These are phyloP conservation scores for Daphoenositta chrysoptera DNA, from an alignment of 2,113 vertebrate genomes.

Conservation along the genomic window DNA sequence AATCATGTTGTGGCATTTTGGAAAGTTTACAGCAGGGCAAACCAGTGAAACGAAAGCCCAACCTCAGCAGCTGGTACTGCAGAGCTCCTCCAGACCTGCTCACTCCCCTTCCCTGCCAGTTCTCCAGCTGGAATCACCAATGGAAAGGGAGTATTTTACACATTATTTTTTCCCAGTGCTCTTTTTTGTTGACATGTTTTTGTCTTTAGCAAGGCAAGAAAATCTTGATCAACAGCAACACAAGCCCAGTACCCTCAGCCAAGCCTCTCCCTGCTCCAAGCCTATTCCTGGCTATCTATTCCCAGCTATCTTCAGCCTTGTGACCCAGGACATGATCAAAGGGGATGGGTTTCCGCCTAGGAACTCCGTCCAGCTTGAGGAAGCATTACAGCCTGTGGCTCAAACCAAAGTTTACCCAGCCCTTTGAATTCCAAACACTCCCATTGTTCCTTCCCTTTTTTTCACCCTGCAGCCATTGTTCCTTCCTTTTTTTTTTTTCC, in stretches of 20 bases:
- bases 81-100: neutral
- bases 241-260: neutral
- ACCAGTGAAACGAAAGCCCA: neutral
- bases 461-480: neutral
- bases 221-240: neutral
- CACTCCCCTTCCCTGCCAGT: neutral
- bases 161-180: neutral
- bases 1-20: neutral
- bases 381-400: neutral
- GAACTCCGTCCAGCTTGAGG: neutral
- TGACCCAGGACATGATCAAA: neutral
- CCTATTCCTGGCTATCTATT: neutral
- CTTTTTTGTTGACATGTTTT: neutral
- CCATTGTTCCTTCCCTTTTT: neutral
- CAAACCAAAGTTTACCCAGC: neutral
- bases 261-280: neutral
- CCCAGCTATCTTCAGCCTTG: neutral
- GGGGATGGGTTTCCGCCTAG: neutral
- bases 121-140: accelerated
- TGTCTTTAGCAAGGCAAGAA: neutral
- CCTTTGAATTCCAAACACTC: neutral
- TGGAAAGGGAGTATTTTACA: neutral
- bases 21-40: neutral
- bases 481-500: neutral
- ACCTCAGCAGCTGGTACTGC: neutral